Conservation (phyloP, 1,140 invertebrate genomes). For the Zaprionus camerounensis region DNA sequence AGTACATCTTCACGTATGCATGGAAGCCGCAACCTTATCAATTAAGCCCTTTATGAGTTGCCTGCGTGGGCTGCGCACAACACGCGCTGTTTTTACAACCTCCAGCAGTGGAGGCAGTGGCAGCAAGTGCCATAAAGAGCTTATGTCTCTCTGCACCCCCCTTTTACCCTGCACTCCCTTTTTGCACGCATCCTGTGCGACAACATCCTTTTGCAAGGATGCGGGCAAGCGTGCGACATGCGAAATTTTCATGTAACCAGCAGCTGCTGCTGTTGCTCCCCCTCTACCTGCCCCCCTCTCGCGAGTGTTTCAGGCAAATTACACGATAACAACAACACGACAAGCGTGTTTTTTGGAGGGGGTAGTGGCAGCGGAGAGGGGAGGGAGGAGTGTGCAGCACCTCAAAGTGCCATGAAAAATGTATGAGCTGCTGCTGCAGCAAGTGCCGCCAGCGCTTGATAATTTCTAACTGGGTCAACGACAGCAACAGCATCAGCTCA, state of each 20-base stretch:
- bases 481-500: slow-evolving; percentile 1
- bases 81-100: slow-evolving; percentile 61
- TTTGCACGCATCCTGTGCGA: slow-evolving; percentile 50
- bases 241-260: slow-evolving; percentile 59
- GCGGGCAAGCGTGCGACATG: slow-evolving; percentile 30
- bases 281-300: neutral
- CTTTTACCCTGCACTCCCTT: neutral
- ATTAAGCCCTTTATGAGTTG: slow-evolving; percentile 69
- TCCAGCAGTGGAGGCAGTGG: slow-evolving; percentile 11
- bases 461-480: slow-evolving; percentile 59
- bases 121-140: slow-evolving; percentile 66
- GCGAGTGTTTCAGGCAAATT: slow-evolving; percentile 47
- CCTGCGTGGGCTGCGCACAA: slow-evolving; percentile 34
- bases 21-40: slow-evolving; percentile 45
- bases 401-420: slow-evolving; percentile 64
- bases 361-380: neutral
- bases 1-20: slow-evolving; percentile 15
- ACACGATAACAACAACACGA: slow-evolving; percentile 39
- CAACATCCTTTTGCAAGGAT: slow-evolving; percentile 27
- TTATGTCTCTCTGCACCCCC: slow-evolving; percentile 49
- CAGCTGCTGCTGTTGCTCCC: slow-evolving; percentile 52
- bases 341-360: slow-evolving; percentile 24
- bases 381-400: neutral
- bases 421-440: slow-evolving; percentile 38
- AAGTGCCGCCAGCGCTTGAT: slow-evolving; percentile 47